Conservation (phyloP, 2,113 vertebrate species). For the Eidolon helvum region DNA sequence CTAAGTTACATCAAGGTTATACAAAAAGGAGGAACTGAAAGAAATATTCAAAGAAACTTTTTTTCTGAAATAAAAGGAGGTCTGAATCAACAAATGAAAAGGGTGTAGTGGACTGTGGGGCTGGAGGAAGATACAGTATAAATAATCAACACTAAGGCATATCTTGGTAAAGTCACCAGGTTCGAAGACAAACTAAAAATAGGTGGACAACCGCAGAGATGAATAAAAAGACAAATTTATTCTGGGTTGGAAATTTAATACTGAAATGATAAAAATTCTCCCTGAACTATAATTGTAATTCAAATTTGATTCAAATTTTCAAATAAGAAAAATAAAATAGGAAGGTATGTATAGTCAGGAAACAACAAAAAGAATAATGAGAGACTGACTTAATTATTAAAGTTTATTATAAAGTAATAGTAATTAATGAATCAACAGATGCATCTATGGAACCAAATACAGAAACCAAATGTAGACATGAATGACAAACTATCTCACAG, state of each 20-base stretch:
- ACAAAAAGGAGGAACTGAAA: background rate
- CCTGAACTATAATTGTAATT: background rate
- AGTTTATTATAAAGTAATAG: background rate
- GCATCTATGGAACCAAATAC: background rate
- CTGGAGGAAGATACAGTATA: background rate
- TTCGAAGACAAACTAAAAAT: background rate
- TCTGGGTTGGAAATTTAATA: background rate
- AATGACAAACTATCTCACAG: background rate
- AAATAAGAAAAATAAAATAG: background rate
- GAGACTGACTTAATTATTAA: background rate
- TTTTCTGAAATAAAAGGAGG: background rate
- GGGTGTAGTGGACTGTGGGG: accelerated
- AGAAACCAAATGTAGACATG: background rate
- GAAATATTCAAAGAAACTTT: background rate
- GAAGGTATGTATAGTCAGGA: background rate
- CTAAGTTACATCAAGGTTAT: background rate
- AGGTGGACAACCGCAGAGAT: background rate
- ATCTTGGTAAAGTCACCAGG: background rate
- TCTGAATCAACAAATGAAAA: background rate
- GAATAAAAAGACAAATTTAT: background rate
- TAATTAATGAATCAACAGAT: background rate
- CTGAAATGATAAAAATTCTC: background rate
- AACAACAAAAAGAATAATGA: background rate
- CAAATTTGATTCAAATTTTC: background rate
- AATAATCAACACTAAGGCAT: background rate